Percentiles rank a stretch among this genome's conserved stretches.
Conservation (phyloP, 2,888 invertebrate species). For the Synanthedon formicaeformis region DNA sequence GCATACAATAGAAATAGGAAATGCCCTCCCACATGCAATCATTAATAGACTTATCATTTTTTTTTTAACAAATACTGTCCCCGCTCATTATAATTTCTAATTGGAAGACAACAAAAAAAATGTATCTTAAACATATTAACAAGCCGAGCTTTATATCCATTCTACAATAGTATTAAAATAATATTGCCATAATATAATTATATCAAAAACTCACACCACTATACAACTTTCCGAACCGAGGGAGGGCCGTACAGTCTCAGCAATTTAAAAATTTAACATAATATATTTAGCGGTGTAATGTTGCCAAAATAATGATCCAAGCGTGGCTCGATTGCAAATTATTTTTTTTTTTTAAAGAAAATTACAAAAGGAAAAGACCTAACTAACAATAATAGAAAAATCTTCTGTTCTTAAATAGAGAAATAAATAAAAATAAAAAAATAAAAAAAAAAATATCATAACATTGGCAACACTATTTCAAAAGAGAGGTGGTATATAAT, state of each 20-base stretch:
- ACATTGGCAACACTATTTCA: conserved; percentile 10
- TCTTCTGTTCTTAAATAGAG: too few relatives aligned
- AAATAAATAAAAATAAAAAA: neutral
- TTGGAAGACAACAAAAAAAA: conserved; percentile 28
- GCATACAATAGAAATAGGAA: conserved; percentile 60
- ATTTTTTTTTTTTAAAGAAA: too few relatives aligned
- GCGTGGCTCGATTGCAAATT: too few relatives aligned
- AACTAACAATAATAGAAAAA: too few relatives aligned
- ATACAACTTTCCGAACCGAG: conserved; percentile 5
- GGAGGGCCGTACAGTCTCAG: conserved; percentile 32
- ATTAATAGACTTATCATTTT: conserved; percentile 31
- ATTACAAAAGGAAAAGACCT: too few relatives aligned
- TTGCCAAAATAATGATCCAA: conserved; percentile 17
- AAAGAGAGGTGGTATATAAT: neutral
- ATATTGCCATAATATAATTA: conserved; percentile 1
- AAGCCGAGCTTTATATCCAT: conserved; percentile 1
- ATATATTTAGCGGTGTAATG: conserved; percentile 17
- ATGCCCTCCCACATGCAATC: conserved; percentile 47
- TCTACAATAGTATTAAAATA: conserved; percentile 1
- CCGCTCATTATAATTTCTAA: conserved; percentile 18
- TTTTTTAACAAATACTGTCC: conserved; percentile 33
- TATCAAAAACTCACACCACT: conserved; percentile 1
- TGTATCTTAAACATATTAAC: conserved; percentile 6
- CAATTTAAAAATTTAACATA: conserved; percentile 13
- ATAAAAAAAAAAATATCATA: conserved; percentile 3